phyloP scores from a whole-genome alignment of 2,888 invertebrate species.

The Ormyrus rosae region DNA sequence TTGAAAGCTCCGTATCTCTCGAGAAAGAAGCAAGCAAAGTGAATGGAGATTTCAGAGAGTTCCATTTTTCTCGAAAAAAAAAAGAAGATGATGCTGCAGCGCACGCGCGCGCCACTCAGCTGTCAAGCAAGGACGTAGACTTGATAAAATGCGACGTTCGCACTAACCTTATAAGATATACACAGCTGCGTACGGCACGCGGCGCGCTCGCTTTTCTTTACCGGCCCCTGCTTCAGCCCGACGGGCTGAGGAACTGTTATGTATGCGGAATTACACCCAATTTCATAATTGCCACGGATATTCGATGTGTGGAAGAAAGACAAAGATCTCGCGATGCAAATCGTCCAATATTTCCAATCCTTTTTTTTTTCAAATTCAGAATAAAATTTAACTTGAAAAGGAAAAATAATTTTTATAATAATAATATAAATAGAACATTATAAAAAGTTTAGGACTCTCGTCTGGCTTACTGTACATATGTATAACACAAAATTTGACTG shows the following conservation, averaged over 20 bases:
- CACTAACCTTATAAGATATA: conserved; percentile 8
- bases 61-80: background rate
- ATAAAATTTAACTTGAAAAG: no score
- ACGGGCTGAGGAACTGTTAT: no score
- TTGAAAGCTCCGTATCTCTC: background rate
- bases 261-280: no score
- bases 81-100: conserved; percentile 4
- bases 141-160: conserved; percentile 6
- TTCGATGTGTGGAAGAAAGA: conserved; percentile 9
- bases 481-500: no score
- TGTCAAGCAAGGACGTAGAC: background rate
- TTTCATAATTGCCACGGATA: conserved; percentile 10
- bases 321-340: conserved; percentile 18
- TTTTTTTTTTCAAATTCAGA: background rate
- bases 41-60: background rate
- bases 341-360: conserved; percentile 17
- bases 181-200: background rate
- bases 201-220: no score
- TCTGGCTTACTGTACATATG: conserved; percentile 16
- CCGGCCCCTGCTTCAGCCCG: no score
- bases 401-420: background rate
- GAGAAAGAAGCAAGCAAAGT: background rate
- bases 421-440: background rate
- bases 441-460: conserved; percentile 29
- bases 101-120: conserved; percentile 9